These are phyloP conservation scores for Drosophila tripunctata DNA, from an alignment of 2,888 invertebrate species.

Conservation along the genomic window DNA sequence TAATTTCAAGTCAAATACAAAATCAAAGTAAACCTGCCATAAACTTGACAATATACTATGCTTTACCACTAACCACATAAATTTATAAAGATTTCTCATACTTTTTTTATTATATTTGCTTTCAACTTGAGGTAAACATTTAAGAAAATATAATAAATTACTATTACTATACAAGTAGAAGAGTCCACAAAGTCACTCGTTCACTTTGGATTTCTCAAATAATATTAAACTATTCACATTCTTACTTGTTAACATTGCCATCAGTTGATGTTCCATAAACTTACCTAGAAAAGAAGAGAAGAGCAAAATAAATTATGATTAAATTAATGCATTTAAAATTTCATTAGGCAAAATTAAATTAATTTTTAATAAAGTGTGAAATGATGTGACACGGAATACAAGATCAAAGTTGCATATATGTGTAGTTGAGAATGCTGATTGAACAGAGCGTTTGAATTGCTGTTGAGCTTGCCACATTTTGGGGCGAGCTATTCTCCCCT, in stretches of 20 bases:
- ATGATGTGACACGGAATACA: background rate
- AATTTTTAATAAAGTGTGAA: background rate
- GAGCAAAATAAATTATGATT: background rate
- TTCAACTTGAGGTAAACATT: too few relatives aligned
- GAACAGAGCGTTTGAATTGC: conserved; percentile 1
- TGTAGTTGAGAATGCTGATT: background rate
- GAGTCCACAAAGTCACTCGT: too few relatives aligned
- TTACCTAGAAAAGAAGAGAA: conserved; percentile 42
- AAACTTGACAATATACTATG: background rate
- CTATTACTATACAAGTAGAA: too few relatives aligned
- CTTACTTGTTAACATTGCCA: background rate
- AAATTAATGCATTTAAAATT: background rate
- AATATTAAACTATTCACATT: background rate
- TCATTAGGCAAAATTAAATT: background rate
- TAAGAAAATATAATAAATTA: too few relatives aligned
- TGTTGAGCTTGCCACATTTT: conserved; percentile 1
- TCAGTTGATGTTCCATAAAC: background rate
- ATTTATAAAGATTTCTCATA: too few relatives aligned
- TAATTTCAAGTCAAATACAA: background rate
- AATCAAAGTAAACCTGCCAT: background rate
- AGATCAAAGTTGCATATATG: background rate
- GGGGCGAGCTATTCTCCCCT: background rate
- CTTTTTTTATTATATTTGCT: too few relatives aligned
- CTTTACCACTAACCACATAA: too few relatives aligned
- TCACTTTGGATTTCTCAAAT: background rate